phyloP scores from a whole-genome alignment of 2,113 vertebrate species.

The Mesitornis unicolor region DNA sequence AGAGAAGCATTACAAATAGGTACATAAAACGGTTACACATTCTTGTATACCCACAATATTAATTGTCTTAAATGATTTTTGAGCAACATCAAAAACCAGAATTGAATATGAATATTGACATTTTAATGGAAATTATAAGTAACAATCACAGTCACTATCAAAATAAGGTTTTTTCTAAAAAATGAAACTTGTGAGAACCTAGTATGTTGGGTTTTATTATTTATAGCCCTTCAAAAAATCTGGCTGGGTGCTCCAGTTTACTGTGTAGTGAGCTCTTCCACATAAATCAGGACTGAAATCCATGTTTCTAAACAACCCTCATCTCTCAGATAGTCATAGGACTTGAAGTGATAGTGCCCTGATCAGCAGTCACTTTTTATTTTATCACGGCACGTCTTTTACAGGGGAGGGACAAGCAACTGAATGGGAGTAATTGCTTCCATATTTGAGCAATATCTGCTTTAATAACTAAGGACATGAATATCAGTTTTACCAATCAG shows the following conservation, averaged over 20 bases:
- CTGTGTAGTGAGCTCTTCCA: background rate
- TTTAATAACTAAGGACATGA: background rate
- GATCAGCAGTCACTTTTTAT: background rate
- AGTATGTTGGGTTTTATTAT: background rate
- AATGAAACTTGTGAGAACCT: background rate
- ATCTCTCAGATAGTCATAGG: background rate
- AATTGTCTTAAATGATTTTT: background rate
- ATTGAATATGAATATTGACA: fast-evolving
- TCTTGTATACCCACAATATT: background rate
- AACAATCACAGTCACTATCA: background rate
- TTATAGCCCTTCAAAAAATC: background rate
- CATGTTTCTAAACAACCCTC: background rate
- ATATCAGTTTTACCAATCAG: background rate
- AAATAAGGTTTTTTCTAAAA: background rate
- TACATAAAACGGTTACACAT: background rate
- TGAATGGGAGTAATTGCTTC: background rate
- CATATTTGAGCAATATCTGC: background rate
- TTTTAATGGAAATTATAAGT: background rate
- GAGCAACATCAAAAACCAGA: background rate
- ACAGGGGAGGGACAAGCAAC: background rate
- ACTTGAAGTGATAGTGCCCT: background rate
- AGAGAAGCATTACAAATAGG: background rate
- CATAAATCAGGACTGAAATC: background rate
- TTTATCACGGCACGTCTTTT: background rate
- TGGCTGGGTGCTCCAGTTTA: background rate